Conservation (phyloP, 2,888 invertebrate species). For the Hoplodrina blanda region DNA sequence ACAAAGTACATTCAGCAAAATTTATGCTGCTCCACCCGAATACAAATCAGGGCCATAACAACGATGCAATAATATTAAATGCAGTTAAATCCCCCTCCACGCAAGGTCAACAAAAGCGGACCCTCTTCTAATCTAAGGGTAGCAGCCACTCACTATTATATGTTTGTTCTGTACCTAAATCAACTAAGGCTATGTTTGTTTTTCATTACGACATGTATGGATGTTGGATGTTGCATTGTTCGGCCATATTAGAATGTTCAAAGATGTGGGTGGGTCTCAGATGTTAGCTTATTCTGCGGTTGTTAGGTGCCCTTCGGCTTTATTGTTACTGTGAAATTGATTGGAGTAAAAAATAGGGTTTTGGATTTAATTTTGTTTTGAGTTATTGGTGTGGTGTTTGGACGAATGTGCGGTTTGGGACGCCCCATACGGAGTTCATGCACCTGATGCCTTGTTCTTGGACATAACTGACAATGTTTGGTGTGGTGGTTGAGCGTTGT, state of each 20-base stretch:
- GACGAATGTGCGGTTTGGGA: slow-evolving; percentile 27
- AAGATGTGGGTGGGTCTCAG: slow-evolving; percentile 56
- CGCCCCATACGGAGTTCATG: slow-evolving; percentile 9
- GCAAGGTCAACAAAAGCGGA: slow-evolving; percentile 65
- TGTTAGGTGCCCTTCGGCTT: slow-evolving; percentile 25
- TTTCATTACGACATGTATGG: slow-evolving; percentile 76
- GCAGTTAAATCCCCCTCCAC: slow-evolving; percentile 62
- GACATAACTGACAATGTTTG: slow-evolving; percentile 17
- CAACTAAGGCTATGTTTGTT: slow-evolving; percentile 74
- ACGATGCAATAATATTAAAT: slow-evolving; percentile 67
- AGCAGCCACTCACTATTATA: slow-evolving; percentile 72
- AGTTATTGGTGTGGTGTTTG: slow-evolving; percentile 37
- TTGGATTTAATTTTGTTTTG: slow-evolving; percentile 47
- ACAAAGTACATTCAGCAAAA: slow-evolving; percentile 29
- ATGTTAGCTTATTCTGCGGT: slow-evolving; percentile 53
- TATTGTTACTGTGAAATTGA: slow-evolving; percentile 55
- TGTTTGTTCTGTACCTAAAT: slow-evolving; percentile 76
- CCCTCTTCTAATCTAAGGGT: slow-evolving; percentile 70
- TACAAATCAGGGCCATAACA: slow-evolving; percentile 33
- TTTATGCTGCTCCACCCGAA: slow-evolving; percentile 17
- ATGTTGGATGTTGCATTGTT: slow-evolving; percentile 61
- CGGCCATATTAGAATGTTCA: slow-evolving; percentile 54
- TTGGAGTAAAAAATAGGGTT: slow-evolving; percentile 36
- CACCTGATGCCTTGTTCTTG: slow-evolving; percentile 46
- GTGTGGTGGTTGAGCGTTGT: not conserved